A percentile compares a stretch with the other conserved stretches of the same genome.
Evolutionary conservation across 2,113 vertebrate genomes (phyloP).

Genomic region (Hippocampus mohnikei): DNA sequence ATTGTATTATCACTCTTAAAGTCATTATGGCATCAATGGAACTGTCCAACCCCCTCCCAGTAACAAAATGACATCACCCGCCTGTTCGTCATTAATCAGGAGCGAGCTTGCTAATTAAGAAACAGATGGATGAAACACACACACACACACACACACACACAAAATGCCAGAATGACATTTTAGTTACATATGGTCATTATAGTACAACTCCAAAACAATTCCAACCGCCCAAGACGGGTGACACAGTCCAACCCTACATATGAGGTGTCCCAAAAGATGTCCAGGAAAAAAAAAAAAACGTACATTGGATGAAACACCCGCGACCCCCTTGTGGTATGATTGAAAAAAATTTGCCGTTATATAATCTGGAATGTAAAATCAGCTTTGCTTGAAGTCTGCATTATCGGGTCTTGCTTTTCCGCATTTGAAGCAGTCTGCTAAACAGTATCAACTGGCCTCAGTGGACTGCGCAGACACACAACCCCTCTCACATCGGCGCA

Average conservation of each 20-base stretch:
- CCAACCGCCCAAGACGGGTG: background rate
- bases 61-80: background rate
- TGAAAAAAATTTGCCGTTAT: background rate
- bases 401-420: too few relatives aligned
- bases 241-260: background rate
- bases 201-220: background rate
- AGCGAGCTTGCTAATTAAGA: background rate
- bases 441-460: too few relatives aligned
- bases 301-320: background rate
- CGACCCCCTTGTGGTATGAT: background rate
- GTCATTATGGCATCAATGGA: background rate
- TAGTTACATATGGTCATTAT: background rate
- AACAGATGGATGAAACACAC: background rate
- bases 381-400: too few relatives aligned
- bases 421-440: too few relatives aligned
- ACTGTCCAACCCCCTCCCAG: background rate
- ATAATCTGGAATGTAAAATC: too few relatives aligned
- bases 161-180: background rate
- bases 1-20: background rate
- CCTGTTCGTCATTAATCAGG: slow-evolving; percentile 1
- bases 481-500: too few relatives aligned
- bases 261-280: background rate
- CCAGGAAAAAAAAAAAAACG: background rate
- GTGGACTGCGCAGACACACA: too few relatives aligned
- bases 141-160: too few relatives aligned